Base-by-base conservation (phyloP, 2,888 invertebrate species). In the Cerceris ruficornis region DNA sequence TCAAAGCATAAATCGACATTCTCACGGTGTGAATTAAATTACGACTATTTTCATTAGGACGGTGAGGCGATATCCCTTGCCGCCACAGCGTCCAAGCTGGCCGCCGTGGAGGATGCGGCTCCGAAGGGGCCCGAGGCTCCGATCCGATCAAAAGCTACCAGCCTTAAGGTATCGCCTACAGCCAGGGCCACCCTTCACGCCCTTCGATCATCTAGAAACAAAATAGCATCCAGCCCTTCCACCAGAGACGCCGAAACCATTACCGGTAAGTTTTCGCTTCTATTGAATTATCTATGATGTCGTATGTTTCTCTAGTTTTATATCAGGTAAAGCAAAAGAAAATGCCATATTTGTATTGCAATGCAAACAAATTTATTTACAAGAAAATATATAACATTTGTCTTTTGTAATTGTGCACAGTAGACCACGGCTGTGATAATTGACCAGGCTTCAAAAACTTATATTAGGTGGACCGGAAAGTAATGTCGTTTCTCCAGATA, bases 91-190 rank as follows among this genome's bases (percentile, higher is more conserved):
- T 94, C 94, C 96, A 95, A 96, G 94, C 96, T 96, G 96, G 96
- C 96, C 95, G 95, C 95, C 95, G 94, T 95, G 93, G 95, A 95
- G 94, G 95, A 95, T 95, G 95, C 92, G 94, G 95, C 94, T 94
- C 94, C 95, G 94, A 95, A 95, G 94, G 94, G 94, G 94, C 94
- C 95, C 93, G 92, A 91, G 88, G 87, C 86, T 82, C 82, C 86
- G 79, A 79, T 87, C 76, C 86, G 87, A 79, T 86, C 90, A 84
- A 85, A 90, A 79, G 84, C 88, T 85, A 83, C 91, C 88, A 86
- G 89, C 84, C 88, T 90, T 74, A 92, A 88, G 86, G 89, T 92
- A 67, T 91, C 92, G 69, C 88, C 92, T 69, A 85, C 90, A 66
- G 88, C 92, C 62, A 91, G 90, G 89, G 92, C 91, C 61, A 89